Percentiles rank a stretch among this genome's conserved stretches.
phyloP scores from a whole-genome alignment of 23 tunicate genomes.

The Halocynthia aurantium region DNA sequence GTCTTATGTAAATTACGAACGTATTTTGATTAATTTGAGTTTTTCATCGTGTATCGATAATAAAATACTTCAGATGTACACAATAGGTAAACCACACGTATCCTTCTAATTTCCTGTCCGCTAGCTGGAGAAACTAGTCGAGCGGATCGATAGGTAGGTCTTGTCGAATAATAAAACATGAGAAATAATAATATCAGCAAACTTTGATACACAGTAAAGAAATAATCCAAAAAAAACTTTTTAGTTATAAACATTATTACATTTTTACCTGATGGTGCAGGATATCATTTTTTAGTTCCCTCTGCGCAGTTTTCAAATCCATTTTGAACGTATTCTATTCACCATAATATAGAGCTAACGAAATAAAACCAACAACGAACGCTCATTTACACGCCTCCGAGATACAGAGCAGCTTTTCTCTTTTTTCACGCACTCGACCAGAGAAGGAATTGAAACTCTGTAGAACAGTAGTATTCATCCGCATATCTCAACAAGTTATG shows the following conservation, averaged over 20 bases:
- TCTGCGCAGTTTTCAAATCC: constrained; percentile 58
- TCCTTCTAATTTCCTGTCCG: not conserved
- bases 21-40: no score
- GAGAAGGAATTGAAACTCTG: constrained; percentile 11
- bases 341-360: not conserved
- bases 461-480: constrained; percentile 11
- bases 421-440: constrained; percentile 9
- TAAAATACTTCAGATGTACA: no score
- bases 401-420: constrained; percentile 11
- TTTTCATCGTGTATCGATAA: no score
- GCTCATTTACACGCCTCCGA: constrained; percentile 16
- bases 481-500: not conserved
- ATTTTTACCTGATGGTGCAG: constrained; percentile 56
- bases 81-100: no score
- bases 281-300: constrained; percentile 51
- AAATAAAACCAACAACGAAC: not conserved
- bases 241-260: not conserved
- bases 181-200: no score
- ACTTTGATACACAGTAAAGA: not conserved
- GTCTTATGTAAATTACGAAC: no score
- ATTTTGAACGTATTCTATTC: not conserved
- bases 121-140: constrained; percentile 18
- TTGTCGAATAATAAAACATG: not conserved
- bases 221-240: not conserved
- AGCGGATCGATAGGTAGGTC: not conserved